Evolutionary conservation across 2,888 invertebrate species (phyloP).

Genomic region (Bimastos eiseni): DNA sequence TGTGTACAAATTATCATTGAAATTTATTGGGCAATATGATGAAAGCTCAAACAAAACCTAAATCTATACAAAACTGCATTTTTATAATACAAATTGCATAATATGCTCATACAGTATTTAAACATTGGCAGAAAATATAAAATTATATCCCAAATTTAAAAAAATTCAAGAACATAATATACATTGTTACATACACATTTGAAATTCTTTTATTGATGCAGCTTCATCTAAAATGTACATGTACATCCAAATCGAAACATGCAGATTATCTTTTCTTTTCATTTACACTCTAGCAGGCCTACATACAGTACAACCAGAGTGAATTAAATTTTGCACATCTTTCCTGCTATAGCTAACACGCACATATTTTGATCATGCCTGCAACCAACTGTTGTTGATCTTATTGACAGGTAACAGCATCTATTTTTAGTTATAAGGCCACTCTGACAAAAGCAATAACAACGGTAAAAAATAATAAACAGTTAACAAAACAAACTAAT

Average conservation of each 20-base stretch:
- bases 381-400: too few relatives aligned
- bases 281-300: neutral
- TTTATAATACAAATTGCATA: neutral
- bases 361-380: neutral
- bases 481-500: constrained; percentile 7
- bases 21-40: neutral
- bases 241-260: neutral
- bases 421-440: neutral
- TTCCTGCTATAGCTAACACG: neutral
- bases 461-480: neutral
- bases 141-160: neutral
- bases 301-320: neutral
- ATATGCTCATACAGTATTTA: neutral
- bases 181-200: neutral
- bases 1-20: neutral
- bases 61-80: constrained; percentile 4
- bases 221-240: neutral
- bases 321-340: neutral
- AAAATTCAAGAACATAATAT: neutral
- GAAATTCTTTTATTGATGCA: neutral
- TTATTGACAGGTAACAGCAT: neutral
- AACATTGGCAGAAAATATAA: neutral
- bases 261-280: neutral
- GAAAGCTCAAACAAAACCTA: neutral
- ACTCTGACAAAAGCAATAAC: neutral